Percentiles rank a stretch among this genome's conserved stretches.
Evolutionary conservation across 1,140 invertebrate species (phyloP).

Genomic region (Holotrichia oblita): DNA sequence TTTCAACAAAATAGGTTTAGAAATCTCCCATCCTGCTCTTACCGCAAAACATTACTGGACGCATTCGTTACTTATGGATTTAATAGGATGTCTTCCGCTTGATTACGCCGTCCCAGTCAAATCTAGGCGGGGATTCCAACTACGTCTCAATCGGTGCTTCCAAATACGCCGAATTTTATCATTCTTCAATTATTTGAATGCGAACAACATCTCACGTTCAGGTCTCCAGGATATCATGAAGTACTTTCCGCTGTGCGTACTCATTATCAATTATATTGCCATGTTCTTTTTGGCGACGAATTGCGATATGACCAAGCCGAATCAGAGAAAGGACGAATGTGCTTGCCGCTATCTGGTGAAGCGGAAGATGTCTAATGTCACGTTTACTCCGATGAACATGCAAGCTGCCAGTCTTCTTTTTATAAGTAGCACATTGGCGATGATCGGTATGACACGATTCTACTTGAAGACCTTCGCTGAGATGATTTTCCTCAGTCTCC

Average conservation of each 20-base stretch:
- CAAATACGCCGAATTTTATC: constrained; percentile 25
- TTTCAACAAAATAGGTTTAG: constrained; percentile 46
- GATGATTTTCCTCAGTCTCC: constrained; percentile 12
- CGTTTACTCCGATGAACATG: not conserved
- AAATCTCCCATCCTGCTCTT: constrained; percentile 43
- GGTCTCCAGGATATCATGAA: not conserved
- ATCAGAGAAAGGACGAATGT: not conserved
- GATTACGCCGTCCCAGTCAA: constrained; percentile 11
- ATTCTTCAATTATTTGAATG: constrained; percentile 23
- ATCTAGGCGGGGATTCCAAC: not conserved
- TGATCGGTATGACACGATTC: constrained; percentile 18
- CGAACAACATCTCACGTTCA: not conserved
- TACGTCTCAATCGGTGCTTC: constrained; percentile 22
- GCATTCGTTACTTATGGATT: constrained; percentile 46
- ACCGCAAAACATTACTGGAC: constrained; percentile 47
- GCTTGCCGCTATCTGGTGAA: constrained; percentile 1
- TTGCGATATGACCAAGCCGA: not conserved
- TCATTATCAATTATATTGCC: constrained; percentile 7
- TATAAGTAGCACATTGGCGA: not conserved
- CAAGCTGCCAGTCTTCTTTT: constrained; percentile 21
- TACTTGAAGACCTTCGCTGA: not conserved
- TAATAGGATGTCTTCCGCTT: constrained; percentile 38
- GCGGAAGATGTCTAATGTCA: constrained; percentile 8
- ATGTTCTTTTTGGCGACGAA: not conserved
- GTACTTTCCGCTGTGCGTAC: constrained; percentile 10